phyloP scores from a whole-genome alignment of 1,140 invertebrate species.

The Caerostris darwini region DNA sequence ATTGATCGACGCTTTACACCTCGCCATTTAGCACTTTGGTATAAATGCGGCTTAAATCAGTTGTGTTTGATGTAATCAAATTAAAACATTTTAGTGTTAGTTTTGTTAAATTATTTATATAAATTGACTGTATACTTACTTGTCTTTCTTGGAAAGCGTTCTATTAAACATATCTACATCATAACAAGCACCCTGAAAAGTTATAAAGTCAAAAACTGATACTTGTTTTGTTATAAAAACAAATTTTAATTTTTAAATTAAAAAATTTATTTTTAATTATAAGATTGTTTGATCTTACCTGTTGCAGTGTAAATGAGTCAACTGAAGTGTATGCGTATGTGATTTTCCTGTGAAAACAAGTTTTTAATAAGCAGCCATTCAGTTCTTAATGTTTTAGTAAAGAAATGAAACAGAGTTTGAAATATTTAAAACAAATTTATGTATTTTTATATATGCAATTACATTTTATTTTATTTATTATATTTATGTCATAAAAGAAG shows the following conservation, averaged over 20 bases:
- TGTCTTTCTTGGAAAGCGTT: constrained; percentile 42
- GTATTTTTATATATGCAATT: too few species aligned
- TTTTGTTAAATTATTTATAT: too few species aligned
- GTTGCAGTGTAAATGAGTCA: constrained; percentile 66
- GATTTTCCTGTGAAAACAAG: constrained; percentile 47
- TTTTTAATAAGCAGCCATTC: background rate
- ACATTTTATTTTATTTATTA: too few species aligned
- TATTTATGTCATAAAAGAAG: too few species aligned
- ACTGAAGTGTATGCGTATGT: constrained; percentile 64
- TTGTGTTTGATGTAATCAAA: too few species aligned
- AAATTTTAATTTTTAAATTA: background rate
- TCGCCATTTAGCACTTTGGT: too few species aligned
- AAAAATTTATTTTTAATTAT: background rate
- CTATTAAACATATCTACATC: constrained; percentile 64
- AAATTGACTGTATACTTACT: background rate
- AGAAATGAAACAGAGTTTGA: background rate
- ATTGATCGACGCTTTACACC: too few species aligned
- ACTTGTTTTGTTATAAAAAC: background rate
- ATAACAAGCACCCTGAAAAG: constrained; percentile 54
- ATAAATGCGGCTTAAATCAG: too few species aligned
- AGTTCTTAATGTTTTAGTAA: background rate
- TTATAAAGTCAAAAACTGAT: background rate
- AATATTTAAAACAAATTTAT: background rate
- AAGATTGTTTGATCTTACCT: background rate
- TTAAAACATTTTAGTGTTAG: too few species aligned